Base-by-base conservation (phyloP, 2,888 invertebrate species). In the Bimastos eiseni region DNA sequence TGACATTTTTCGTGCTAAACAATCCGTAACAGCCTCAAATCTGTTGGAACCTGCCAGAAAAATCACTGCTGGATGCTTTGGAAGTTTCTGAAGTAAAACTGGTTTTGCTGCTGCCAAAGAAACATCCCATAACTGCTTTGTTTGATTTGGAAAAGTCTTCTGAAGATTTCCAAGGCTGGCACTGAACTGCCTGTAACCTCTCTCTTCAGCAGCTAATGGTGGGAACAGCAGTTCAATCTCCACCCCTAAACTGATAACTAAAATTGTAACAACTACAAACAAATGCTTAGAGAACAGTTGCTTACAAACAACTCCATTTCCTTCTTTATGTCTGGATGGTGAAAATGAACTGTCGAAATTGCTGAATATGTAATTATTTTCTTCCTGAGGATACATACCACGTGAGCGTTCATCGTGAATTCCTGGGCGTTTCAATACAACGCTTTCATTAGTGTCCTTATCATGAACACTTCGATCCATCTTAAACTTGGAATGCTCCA, bases 41-140 rank as follows among this genome's bases (percentile, higher is more conserved):
- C 86, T 86, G 17, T 86, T 36, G 34, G 86, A 19, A 21, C 86
- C 86, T 36, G 33, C 19, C 34, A 86, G 34, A 36, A 86, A 86
- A 86, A 86, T 86, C 24, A 86, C 86, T 86, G 36, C 86, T 24
- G 86, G 86, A 34, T 86, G 4, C 37, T 86, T 86, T 86, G 86
- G 86, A 6, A 15, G 21, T 86, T 86, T 86, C 70, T 70, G 70
- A 30, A 70, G n/a, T 37, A 36, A 33, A 8, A 86, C 36, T 24
- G 86, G 37, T 37, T 86, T 86, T 4, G 11, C n/a, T 86, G 86
- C 86, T 36, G 86, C 34, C 34, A 37, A 86, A 86, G 86, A 86
- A 36, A 86, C 86, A 19, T 37, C 19, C 86, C 86, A 86, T 1
- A 86, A 15, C 37, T 34, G 21, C 86, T 86, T 24, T 34, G 86